A percentile compares a stretch with the other conserved stretches of the same genome.
phyloP scores from a whole-genome alignment of 37 sponge, comb jelly and placozoan species.

The Haliclona indistincta region DNA sequence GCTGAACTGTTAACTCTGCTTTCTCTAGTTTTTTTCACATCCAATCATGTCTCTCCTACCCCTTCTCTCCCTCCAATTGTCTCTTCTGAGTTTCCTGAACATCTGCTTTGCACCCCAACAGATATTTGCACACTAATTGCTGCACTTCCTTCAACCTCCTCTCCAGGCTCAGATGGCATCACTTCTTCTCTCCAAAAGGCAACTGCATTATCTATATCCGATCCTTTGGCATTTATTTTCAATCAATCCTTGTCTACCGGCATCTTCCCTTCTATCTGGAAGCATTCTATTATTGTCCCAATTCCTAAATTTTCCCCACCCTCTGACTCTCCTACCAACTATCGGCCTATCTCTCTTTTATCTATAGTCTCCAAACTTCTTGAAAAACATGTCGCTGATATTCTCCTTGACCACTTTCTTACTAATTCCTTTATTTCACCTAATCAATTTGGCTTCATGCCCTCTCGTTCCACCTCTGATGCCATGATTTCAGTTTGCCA shows the following conservation, averaged over 20 bases:
- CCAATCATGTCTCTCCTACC: background rate
- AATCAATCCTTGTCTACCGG: slow-evolving; percentile 1
- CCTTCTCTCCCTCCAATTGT: background rate
- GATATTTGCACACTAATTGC: background rate
- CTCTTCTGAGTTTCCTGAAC: too few relatives aligned
- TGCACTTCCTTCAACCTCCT: background rate
- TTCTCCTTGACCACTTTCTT: too few relatives aligned
- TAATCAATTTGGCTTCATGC: too few relatives aligned
- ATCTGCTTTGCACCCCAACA: background rate
- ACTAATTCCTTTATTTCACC: too few relatives aligned
- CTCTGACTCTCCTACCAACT: background rate
- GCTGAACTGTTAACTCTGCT: background rate
- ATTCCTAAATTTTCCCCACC: background rate
- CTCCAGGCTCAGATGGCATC: background rate
- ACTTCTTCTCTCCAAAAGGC: background rate
- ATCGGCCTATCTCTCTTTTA: background rate
- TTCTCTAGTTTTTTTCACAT: too few relatives aligned
- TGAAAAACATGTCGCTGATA: too few relatives aligned
- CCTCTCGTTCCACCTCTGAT: too few relatives aligned
- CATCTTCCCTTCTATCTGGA: background rate
- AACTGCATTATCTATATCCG: background rate
- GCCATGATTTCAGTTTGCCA: too few relatives aligned
- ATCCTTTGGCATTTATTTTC: background rate
- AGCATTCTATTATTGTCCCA: background rate
- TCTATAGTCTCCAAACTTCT: background rate